Evolutionary conservation across 2,888 invertebrate species (phyloP), one percentile per base, ranked within the genome.

Genomic region (Chrysolina americana): DNA sequence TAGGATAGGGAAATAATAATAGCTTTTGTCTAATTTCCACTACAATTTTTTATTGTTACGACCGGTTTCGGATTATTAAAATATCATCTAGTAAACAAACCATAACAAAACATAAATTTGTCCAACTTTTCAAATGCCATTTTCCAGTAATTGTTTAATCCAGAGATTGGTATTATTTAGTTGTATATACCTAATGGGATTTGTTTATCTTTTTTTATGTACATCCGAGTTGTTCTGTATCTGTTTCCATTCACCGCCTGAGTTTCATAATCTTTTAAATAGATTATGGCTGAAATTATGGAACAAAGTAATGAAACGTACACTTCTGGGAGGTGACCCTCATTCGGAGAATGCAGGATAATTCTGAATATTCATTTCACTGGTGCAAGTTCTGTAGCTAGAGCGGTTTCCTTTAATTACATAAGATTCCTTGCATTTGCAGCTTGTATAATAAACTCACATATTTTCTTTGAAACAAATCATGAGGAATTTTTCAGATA

Each of bases 111-210:
- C n/a, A n/a, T n/a, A n/a, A n/a, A n/a, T n/a, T n/a, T n/a, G n/a
- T n/a, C n/a, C n/a, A n/a, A n/a, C n/a, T n/a, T n/a, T n/a, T n/a
- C n/a, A n/a, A n/a, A n/a, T n/a, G n/a, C n/a, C n/a, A n/a, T n/a
- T n/a, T n/a, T n/a, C n/a, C n/a, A n/a, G n/a, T n/a, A n/a, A n/a
- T n/a, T n/a, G n/a, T n/a, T n/a, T n/a, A n/a, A n/a, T n/a, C n/a
- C n/a, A n/a, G n/a, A n/a, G n/a, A n/a, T n/a, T n/a, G n/a, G n/a
- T n/a, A n/a, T n/a, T n/a, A n/a, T n/a, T n/a, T n/a, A n/a, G n/a
- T n/a, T n/a, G n/a, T n/a, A n/a, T n/a, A n/a, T n/a, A n/a, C n/a
- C 47, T 72, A 72, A 72, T 72, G 59, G 72, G 62, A 72, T 72
- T 72, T 68, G 65, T 68, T 50, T 72, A 56, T 72, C 4, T 44